Conservation (phyloP, 2,888 invertebrate species). For the Zygogramma bicolorata region DNA sequence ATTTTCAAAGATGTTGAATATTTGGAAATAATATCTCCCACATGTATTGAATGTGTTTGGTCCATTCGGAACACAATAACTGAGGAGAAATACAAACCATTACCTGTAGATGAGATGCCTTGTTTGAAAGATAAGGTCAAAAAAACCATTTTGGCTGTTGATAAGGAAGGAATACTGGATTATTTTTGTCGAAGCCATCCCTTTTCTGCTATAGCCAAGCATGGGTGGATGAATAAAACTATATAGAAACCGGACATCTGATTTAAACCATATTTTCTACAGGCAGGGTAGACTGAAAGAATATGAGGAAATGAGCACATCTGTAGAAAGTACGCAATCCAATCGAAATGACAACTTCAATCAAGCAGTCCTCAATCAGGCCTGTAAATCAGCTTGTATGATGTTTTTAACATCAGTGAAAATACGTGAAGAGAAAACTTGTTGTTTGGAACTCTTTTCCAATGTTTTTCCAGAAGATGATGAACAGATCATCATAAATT, state of each 20-base stretch:
- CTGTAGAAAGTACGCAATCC: not conserved
- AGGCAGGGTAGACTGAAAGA: not conserved
- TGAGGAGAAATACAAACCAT: not conserved
- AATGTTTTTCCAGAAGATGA: not conserved
- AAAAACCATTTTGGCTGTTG: not conserved
- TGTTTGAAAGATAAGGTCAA: not conserved
- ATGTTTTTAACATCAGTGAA: not conserved
- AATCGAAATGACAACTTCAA: too few species aligned
- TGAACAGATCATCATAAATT: not conserved
- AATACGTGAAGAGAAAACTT: not conserved
- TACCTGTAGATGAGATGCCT: not conserved
- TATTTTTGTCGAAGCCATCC: not conserved
- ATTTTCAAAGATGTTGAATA: too few species aligned
- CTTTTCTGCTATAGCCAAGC: constrained; percentile 1
- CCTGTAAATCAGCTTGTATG: not conserved
- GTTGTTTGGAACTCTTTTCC: not conserved
- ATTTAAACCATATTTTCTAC: not conserved
- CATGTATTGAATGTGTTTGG: too few species aligned
- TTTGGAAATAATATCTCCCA: too few species aligned
- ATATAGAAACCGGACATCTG: not conserved
- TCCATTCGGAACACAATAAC: not conserved
- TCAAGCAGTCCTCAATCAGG: not conserved
- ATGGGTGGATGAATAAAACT: not conserved
- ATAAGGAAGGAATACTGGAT: not conserved
- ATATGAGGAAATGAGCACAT: not conserved